Conservation (phyloP, 2,888 invertebrate genomes). For the Dendrolimus pini region DNA sequence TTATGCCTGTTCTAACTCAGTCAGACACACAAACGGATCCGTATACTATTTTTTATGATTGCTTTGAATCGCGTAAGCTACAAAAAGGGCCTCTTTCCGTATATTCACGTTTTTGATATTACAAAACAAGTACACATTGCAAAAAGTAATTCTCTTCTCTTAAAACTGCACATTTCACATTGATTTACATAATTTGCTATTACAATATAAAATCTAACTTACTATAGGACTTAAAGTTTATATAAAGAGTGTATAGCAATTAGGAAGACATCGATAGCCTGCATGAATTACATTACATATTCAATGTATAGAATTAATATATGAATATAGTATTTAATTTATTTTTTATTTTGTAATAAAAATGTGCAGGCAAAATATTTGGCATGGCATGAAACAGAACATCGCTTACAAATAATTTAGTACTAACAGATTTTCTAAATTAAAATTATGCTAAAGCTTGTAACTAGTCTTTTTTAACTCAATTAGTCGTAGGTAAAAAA, state of each 20-base stretch:
- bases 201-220: conserved; percentile 58
- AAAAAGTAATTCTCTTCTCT: neutral
- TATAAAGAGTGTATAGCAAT: conserved; percentile 73
- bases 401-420: too few relatives aligned
- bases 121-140: neutral
- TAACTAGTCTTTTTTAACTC: too few relatives aligned
- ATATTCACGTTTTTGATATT: too few relatives aligned
- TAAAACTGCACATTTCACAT: conserved; percentile 2
- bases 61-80: too few relatives aligned
- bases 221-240: conserved; percentile 55
- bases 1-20: too few relatives aligned
- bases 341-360: conserved; percentile 3
- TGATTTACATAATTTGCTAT: conserved; percentile 14
- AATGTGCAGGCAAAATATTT: conserved; percentile 5
- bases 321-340: conserved; percentile 19
- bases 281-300: conserved; percentile 61
- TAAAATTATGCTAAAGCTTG: too few relatives aligned
- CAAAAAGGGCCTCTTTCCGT: too few relatives aligned
- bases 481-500: too few relatives aligned
- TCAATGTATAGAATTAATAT: conserved; percentile 48
- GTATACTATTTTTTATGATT: too few relatives aligned
- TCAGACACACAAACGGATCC: too few relatives aligned
- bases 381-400: neutral
- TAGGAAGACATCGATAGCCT: conserved; percentile 77
- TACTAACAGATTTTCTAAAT: too few relatives aligned